A percentile compares a stretch with the other conserved stretches of the same genome.
Evolutionary conservation across 2,113 vertebrate species (phyloP).

Genomic region (Macaca nemestrina): DNA sequence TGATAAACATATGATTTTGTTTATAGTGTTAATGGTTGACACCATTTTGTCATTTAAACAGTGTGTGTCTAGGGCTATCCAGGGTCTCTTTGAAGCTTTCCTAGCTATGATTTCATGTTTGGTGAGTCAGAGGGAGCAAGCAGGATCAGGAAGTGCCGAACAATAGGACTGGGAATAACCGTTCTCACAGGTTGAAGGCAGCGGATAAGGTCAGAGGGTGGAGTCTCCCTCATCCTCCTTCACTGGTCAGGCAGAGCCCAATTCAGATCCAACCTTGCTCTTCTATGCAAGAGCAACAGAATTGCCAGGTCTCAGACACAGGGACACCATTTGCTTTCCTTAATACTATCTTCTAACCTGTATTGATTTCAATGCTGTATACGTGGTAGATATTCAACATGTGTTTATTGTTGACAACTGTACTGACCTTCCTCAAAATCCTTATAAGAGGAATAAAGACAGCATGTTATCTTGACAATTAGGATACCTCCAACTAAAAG

Average conservation of each 20-base stretch:
- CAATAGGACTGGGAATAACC: constrained; percentile 73
- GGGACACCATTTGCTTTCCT: background rate
- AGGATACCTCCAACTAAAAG: background rate
- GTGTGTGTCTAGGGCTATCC: constrained; percentile 46
- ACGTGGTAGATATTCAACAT: no score
- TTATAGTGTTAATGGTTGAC: background rate
- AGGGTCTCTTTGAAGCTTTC: constrained; percentile 60
- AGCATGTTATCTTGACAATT: background rate
- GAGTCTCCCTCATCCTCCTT: background rate
- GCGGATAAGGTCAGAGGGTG: constrained; percentile 67
- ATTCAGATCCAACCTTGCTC: background rate
- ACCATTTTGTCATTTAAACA: constrained; percentile 32
- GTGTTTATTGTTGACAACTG: background rate
- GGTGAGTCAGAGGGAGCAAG: constrained; percentile 67
- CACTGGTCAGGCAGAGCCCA: no score
- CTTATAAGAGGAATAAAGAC: background rate
- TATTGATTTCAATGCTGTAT: background rate
- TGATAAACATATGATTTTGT: background rate
- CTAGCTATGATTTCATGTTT: constrained; percentile 73
- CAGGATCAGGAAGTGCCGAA: constrained; percentile 67
- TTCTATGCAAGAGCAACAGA: background rate
- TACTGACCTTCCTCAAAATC: background rate
- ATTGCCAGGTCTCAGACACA: background rate
- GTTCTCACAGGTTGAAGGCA: constrained; percentile 61
- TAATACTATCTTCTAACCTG: background rate